Base-by-base conservation (phyloP, 2,888 invertebrate genomes). In the Sepioteuthis lessoniana region DNA sequence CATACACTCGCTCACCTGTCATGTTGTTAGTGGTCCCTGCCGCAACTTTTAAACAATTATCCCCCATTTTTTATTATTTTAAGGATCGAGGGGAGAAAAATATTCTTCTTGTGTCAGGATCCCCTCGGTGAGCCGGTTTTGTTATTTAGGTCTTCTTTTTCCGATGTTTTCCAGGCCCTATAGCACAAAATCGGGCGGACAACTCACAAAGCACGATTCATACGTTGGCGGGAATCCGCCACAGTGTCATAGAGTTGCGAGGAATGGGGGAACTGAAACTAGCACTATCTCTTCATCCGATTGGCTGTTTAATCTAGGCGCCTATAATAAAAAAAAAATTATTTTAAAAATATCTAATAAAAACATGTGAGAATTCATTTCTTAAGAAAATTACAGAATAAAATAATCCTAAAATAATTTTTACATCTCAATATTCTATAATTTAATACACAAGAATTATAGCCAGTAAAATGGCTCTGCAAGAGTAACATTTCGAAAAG, bases 41-140 rank as follows among this genome's bases (percentile, higher is more conserved):
- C 47, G 92, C n/a, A 38, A 92, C 42, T 92, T 47, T 42, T 42
- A 92, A 92, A 92, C 92, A 92, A 92, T 92, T 42, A 92, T 46
- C 92, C 42, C 46, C 42, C 92, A 92, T 92, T 92, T 92, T n/a
- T 92, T n/a, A 38, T 38, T 91, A 37, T 42, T 92, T 92, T 47
- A 76, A n/a, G n/a, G n/a, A 76, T 76, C 76, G n/a, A 76, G 76
- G 76, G 76, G n/a, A n/a, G n/a, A 76, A 76, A 55, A 76, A 76
- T n/a, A 35, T 16, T n/a, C n/a, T 35, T 76, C 76, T 76, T 76
- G n/a, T 76, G n/a, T 76, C 35, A 16, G 76, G 35, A 76, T 76
- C 76, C 76, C 76, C 76, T 76, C 76, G 35, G 76, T 35, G 76
- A 35, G n/a, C 19, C 76, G 76, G n/a, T 76, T 76, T 76, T 76